Base-by-base conservation (phyloP, 2,113 vertebrate species). In the Mesoclemmys tuberculata region DNA sequence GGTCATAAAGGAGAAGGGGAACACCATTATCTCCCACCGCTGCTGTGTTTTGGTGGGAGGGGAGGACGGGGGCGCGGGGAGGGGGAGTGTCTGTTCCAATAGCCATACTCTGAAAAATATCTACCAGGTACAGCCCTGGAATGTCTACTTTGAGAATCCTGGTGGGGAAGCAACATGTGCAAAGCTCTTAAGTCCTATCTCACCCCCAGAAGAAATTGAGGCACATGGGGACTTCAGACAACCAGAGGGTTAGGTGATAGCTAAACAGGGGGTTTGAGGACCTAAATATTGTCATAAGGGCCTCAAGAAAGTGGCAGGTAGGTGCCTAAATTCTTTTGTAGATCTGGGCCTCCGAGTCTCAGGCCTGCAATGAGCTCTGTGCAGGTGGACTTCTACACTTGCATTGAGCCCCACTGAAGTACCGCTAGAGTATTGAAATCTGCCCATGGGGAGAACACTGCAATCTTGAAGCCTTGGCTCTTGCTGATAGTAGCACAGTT, bases 401-500 rank as follows among this genome's bases (percentile, higher is more conserved):
- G 16, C 35, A 29, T 3, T 26, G 26, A 46, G 13, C 74, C 44
- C 41, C 64, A 0, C 3, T 26, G 49, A 1, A 46, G n/a, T 0
- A 3, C 2, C 4, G 8, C 71, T 0, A 0, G 46, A 44, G 2
- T 46, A 2, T 85, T 38, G 51, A 41, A 3, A 77, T 48, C 48
- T 0, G 35, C 64, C n/a, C n/a, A 71, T 10, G 19, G 49, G 10
- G 0, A 51, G n/a, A 44, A 7, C 82, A 48, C 46, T 4, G 41
- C 4, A 5, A 1, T 1, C 21, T 44, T 71, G 52, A 49, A 46
- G 81, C 26, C 0, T 0, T 2, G 0, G 3, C 41, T 83, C 7
- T 68, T 52, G 83, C 31, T 21, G 58, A 52, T 38, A 16, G 44
- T 46, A 46, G 51, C 74, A 44, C 38, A 48, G n/a, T n/a, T n/a